These are phyloP conservation scores for Rhysida immarginata DNA, from an alignment of 1,140 invertebrate species.

Conservation along the genomic window DNA sequence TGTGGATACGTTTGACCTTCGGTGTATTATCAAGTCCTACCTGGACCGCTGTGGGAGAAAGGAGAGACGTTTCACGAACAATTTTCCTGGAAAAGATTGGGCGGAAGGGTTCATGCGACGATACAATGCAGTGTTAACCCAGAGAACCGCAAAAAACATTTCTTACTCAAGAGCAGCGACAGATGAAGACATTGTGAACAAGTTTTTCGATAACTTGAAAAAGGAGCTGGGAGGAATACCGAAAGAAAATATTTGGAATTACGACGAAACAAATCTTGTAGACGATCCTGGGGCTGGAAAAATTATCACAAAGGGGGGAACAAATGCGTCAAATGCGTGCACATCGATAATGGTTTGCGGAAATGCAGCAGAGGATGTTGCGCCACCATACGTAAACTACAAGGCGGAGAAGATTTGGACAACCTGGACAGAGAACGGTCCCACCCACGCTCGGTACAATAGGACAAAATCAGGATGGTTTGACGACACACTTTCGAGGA, in stretches of 20 bases:
- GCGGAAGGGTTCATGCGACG: no score
- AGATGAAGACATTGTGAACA: constrained; percentile 11
- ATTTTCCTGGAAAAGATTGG: constrained; percentile 6
- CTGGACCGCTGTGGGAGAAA: no score
- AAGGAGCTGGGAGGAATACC: constrained; percentile 12
- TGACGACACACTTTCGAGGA: constrained; percentile 17
- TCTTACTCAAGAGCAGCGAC: constrained; percentile 11
- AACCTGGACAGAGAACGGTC: constrained; percentile 18
- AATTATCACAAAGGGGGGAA: constrained; percentile 19
- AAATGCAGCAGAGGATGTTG: constrained; percentile 19
- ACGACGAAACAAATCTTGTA: constrained; percentile 30
- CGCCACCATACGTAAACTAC: constrained; percentile 22
- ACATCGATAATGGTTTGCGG: constrained; percentile 27
- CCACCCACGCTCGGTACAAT: constrained; percentile 15
- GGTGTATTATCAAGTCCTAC: no score
- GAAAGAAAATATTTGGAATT: no score
- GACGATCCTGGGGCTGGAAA: constrained; percentile 26
- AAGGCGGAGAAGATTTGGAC: constrained; percentile 17
- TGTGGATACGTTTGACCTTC: no score
- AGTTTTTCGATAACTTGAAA: constrained; percentile 17
- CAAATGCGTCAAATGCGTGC: constrained; percentile 22
- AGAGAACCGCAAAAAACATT: no score
- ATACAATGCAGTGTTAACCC: no score
- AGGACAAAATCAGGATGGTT: constrained; percentile 19
- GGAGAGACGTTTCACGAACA: constrained; percentile 1